These are phyloP conservation scores for Neodiprion virginianus DNA, from an alignment of 1,140 invertebrate species.

Conservation along the genomic window DNA sequence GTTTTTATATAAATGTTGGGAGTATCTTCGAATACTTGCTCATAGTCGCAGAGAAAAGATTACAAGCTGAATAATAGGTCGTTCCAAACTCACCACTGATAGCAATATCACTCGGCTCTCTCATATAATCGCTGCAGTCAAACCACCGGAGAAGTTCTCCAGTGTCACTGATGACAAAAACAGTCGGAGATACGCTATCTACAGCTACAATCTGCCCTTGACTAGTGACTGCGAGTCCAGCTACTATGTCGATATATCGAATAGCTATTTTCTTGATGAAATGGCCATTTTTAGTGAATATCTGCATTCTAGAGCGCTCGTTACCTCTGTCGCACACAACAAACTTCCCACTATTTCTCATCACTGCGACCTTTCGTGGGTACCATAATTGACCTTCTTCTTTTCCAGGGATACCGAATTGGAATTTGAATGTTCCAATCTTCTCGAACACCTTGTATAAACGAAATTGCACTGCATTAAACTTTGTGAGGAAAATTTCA, in stretches of 20 bases:
- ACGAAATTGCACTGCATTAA: constrained; percentile 12
- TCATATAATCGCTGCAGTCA: constrained; percentile 96
- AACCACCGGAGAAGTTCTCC: constrained; percentile 94
- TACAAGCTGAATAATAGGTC: constrained; percentile 8
- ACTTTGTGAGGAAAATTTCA: background rate
- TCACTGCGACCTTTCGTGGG: constrained; percentile 93
- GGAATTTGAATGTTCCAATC: constrained; percentile 85
- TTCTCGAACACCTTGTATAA: constrained; percentile 83
- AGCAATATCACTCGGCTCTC: constrained; percentile 95
- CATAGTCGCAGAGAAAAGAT: constrained; percentile 10
- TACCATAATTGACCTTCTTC: constrained; percentile 97
- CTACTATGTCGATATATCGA: constrained; percentile 96
- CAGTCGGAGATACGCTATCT: constrained; percentile 95
- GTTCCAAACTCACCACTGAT: constrained; percentile 74
- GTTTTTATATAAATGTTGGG: background rate
- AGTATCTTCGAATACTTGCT: background rate
- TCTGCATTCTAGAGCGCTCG: constrained; percentile 95
- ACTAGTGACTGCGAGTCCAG: constrained; percentile 88
- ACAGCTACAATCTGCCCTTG: constrained; percentile 94
- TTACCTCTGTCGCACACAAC: constrained; percentile 97
- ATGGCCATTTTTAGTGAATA: constrained; percentile 87
- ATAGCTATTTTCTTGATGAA: constrained; percentile 94
- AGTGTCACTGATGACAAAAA: constrained; percentile 91
- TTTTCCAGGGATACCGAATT: constrained; percentile 89
- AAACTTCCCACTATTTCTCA: constrained; percentile 86